These are phyloP conservation scores for Sparus aurata DNA, from an alignment of 2,797 vertebrate genomes.

Conservation along the genomic window DNA sequence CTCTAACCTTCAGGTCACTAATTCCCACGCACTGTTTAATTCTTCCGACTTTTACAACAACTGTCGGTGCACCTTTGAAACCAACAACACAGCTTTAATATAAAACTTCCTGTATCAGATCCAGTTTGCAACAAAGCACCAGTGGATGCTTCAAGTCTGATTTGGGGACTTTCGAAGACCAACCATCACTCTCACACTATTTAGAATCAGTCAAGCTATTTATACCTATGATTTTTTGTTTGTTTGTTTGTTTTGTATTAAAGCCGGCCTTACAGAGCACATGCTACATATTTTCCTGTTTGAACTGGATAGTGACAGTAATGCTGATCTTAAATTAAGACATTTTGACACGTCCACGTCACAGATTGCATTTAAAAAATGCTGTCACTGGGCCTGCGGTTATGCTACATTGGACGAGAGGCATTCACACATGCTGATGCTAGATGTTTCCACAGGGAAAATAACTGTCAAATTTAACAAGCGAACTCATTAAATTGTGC, in stretches of 20 bases:
- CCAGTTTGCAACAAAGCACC: no score
- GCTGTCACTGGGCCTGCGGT: constrained; percentile 13
- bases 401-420: constrained; percentile 36
- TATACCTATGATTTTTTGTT: neutral
- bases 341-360: neutral
- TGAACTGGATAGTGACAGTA: neutral
- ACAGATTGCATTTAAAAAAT: constrained; percentile 12
- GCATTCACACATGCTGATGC: constrained; percentile 28
- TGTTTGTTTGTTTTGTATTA: neutral
- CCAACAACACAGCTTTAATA: no score
- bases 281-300: neutral
- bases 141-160: no score
- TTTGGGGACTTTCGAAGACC: no score
- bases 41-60: no score
- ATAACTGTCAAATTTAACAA: constrained; percentile 42
- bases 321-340: constrained; percentile 5
- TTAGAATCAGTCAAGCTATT: no score
- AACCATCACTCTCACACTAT: no score
- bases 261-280: neutral
- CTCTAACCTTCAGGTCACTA: no score
- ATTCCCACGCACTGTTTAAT: no score
- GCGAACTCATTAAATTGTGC: constrained; percentile 13
- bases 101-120: no score
- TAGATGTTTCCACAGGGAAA: constrained; percentile 41
- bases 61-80: no score